These are phyloP conservation scores for Scopus umbretta DNA, from an alignment of 2,113 vertebrate species.

Conservation along the genomic window DNA sequence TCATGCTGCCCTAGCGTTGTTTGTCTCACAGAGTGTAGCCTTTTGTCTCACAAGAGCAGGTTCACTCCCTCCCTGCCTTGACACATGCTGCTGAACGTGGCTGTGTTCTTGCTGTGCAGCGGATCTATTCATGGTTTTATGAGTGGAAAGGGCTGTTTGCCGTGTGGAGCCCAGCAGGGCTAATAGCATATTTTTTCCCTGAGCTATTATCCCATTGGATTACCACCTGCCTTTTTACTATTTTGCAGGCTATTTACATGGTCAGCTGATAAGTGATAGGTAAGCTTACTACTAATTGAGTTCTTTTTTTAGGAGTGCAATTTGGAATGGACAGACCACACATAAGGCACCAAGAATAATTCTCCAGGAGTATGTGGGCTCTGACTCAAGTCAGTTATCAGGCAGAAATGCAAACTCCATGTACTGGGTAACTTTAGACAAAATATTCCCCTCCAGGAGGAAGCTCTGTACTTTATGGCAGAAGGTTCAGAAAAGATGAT, in stretches of 20 bases:
- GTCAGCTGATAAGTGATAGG: constrained; percentile 64
- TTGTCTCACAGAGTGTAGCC: constrained; percentile 12
- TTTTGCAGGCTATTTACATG: constrained; percentile 61
- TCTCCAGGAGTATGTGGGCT: neutral
- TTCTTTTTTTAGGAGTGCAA: neutral
- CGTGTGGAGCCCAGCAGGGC: constrained; percentile 48
- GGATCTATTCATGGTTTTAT: constrained; percentile 41
- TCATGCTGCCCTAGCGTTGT: neutral
- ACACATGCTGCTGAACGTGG: neutral
- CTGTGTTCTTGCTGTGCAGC: constrained; percentile 34
- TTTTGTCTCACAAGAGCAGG: constrained; percentile 50
- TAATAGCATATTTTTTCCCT: constrained; percentile 60
- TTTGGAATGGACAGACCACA: constrained; percentile 22
- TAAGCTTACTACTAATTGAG: constrained; percentile 57
- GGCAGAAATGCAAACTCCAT: neutral
- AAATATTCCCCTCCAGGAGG: neutral
- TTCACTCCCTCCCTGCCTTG: constrained; percentile 32
- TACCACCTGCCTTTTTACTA: constrained; percentile 57
- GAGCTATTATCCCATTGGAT: constrained; percentile 63
- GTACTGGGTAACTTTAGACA: neutral
- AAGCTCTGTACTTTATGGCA: neutral
- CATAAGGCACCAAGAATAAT: neutral
- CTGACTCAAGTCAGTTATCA: neutral
- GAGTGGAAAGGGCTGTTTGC: constrained; percentile 55
- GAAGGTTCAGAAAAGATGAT: neutral